A percentile compares a stretch with the other conserved stretches of the same genome.
These are phyloP conservation scores for Poeciliopsis presidionis DNA, from an alignment of 2,797 vertebrate genomes.

Conservation along the genomic window DNA sequence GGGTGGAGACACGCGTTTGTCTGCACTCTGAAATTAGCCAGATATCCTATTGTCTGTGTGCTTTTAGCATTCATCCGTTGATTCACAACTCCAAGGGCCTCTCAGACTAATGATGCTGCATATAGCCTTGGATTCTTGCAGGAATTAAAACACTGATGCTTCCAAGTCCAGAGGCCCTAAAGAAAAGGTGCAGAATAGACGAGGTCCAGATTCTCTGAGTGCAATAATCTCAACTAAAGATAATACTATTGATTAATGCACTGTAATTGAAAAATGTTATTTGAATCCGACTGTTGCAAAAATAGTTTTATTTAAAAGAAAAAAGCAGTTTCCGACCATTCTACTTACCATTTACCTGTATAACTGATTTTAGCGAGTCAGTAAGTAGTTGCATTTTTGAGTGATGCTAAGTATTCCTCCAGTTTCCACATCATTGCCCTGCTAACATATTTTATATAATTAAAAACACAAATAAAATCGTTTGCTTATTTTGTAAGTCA, in stretches of 20 bases:
- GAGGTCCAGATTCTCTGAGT: not conserved
- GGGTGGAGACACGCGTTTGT: constrained; percentile 74
- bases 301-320: not conserved
- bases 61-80: constrained; percentile 76
- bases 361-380: not conserved
- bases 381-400: not conserved
- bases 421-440: not conserved
- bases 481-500: not conserved
- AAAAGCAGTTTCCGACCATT: not conserved
- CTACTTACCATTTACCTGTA: not conserved
- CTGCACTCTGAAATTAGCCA: constrained; percentile 79
- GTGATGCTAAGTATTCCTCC: not conserved
- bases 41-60: constrained; percentile 80
- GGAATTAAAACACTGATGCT: constrained; percentile 71
- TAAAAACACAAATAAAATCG: not conserved
- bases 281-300: not conserved
- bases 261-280: not conserved
- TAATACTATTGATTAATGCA: not conserved
- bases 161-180: constrained; percentile 61
- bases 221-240: not conserved
- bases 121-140: constrained; percentile 68
- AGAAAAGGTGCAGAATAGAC: constrained; percentile 12
- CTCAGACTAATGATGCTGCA: constrained; percentile 74
- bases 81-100: constrained; percentile 76
- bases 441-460: not conserved